Evolutionary conservation across 2,888 invertebrate genomes (phyloP).

Genomic region (Luperina testacea): DNA sequence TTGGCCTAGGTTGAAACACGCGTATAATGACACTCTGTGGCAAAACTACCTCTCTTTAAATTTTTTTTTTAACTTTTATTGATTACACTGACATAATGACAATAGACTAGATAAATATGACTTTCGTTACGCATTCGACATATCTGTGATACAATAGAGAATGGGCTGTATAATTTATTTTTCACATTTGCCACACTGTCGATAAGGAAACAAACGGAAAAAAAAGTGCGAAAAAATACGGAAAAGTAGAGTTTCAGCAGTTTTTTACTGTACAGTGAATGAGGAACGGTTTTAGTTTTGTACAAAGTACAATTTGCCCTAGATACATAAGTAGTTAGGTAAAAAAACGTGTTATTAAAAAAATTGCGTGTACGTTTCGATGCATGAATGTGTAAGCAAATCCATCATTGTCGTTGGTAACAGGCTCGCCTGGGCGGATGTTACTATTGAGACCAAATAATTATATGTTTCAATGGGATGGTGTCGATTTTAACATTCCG

Average conservation of each 20-base stretch:
- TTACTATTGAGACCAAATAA: constrained; percentile 90
- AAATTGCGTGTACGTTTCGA: constrained; percentile 83
- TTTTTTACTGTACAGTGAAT: constrained; percentile 83
- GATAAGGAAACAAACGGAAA: constrained; percentile 69
- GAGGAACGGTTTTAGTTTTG: constrained; percentile 86
- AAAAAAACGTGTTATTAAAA: constrained; percentile 85
- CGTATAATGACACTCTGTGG: constrained; percentile 82
- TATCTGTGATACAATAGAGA: constrained; percentile 89
- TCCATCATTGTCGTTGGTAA: constrained; percentile 83
- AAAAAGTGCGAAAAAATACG: constrained; percentile 75
- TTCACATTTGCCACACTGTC: constrained; percentile 84
- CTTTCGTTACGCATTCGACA: constrained; percentile 83
- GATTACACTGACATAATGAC: constrained; percentile 71
- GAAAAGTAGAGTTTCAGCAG: constrained; percentile 77
- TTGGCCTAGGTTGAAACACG: constrained; percentile 89
- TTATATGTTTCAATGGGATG: constrained; percentile 89
- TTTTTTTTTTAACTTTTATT: constrained; percentile 70
- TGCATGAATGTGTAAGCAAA: constrained; percentile 83
- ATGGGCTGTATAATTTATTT: constrained; percentile 80
- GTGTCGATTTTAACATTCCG: constrained; percentile 90
- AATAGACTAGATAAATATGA: constrained; percentile 77
- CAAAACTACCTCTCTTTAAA: constrained; percentile 81
- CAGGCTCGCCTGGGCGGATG: constrained; percentile 84
- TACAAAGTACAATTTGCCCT: constrained; percentile 90
- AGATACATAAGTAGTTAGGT: constrained; percentile 90